phyloP scores from a whole-genome alignment of 2,797 vertebrate genomes.

The Tamandua tetradactyla region DNA sequence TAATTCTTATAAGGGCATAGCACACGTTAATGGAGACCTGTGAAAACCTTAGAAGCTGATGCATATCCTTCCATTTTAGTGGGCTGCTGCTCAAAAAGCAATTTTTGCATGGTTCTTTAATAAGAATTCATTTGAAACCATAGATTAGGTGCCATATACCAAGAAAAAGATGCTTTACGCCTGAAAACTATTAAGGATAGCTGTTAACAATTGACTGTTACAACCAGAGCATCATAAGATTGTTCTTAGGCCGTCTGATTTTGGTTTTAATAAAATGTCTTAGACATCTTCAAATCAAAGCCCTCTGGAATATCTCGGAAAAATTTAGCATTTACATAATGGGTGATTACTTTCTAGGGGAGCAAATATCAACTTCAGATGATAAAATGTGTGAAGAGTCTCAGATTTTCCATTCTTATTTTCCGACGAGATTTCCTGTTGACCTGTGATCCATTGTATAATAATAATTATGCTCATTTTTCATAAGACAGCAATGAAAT shows the following conservation, averaged over 20 bases:
- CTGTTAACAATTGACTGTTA: slow-evolving; percentile 61
- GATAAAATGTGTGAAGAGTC: background rate
- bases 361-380: background rate
- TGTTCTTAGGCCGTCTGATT: slow-evolving; percentile 14
- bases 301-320: background rate
- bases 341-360: background rate
- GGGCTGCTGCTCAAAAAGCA: slow-evolving; percentile 48
- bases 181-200: slow-evolving; percentile 64
- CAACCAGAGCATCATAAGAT: background rate
- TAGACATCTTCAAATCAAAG: slow-evolving; percentile 29
- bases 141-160: slow-evolving; percentile 49
- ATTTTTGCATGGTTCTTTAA: slow-evolving; percentile 41
- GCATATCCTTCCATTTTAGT: slow-evolving; percentile 63
- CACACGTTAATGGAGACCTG: slow-evolving; percentile 18
- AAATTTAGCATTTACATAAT: background rate
- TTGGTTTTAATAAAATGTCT: slow-evolving; percentile 52
- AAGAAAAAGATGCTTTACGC: slow-evolving; percentile 11
- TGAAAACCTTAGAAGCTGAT: slow-evolving; percentile 51
- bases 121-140: slow-evolving; percentile 56
- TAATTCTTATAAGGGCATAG: slow-evolving; percentile 2
- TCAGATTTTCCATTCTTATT: background rate
- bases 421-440: background rate
- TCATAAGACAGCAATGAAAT: background rate
- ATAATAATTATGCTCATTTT: background rate
- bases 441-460: background rate